phyloP scores from a whole-genome alignment of 2,797 vertebrate genomes.

The Molothrus ater region DNA sequence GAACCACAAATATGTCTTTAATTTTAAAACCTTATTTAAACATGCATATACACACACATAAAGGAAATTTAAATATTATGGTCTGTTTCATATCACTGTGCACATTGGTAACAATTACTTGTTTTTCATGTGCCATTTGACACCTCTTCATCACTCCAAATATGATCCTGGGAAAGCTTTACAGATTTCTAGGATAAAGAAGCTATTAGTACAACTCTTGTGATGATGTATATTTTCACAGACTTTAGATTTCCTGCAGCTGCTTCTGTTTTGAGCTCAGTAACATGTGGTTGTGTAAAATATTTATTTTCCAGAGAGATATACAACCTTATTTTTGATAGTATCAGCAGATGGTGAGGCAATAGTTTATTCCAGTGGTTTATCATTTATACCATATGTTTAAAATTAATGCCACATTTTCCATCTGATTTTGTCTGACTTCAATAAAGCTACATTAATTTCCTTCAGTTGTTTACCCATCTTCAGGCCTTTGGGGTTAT shows the following conservation, averaged over 20 bases:
- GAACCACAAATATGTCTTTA: neutral
- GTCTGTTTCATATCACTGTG: neutral
- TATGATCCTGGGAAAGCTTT: neutral
- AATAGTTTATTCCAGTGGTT: conserved; percentile 59
- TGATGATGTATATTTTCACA: neutral
- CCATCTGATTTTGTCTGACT: conserved; percentile 32
- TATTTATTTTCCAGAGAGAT: conserved; percentile 57
- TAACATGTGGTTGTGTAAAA: conserved; percentile 28
- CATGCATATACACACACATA: neutral
- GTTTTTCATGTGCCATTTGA: neutral
- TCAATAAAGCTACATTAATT: neutral
- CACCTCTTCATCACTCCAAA: neutral
- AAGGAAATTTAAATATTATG: neutral
- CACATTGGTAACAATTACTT: neutral
- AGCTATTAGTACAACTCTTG: neutral
- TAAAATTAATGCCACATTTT: conserved; percentile 41
- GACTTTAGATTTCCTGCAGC: conserved; percentile 15
- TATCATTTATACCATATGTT: conserved; percentile 46
- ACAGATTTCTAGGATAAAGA: neutral
- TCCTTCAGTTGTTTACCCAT: neutral
- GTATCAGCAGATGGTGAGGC: conserved; percentile 42
- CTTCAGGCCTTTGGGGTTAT: neutral
- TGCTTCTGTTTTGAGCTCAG: conserved; percentile 37
- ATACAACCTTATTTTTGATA: conserved; percentile 14
- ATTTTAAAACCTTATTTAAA: neutral